These are phyloP conservation scores for Gorilla gorilla DNA, from an alignment of 2,113 vertebrate species.

Conservation along the genomic window DNA sequence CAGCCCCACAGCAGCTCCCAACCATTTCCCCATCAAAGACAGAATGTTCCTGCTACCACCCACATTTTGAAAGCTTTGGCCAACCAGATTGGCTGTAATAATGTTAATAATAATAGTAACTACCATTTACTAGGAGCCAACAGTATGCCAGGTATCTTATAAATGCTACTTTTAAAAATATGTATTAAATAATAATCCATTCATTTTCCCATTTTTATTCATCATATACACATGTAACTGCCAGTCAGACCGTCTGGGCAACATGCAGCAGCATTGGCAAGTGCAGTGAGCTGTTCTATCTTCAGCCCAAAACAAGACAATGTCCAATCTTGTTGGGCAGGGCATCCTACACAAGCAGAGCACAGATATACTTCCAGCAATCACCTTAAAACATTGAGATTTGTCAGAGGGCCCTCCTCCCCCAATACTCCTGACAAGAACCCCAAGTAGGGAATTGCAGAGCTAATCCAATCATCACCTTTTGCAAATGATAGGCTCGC, in stretches of 20 bases:
- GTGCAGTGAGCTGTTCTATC: background rate
- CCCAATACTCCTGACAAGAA: background rate
- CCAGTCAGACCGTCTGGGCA: background rate
- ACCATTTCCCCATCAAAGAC: background rate
- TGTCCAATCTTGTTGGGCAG: background rate
- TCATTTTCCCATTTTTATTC: conserved; percentile 44
- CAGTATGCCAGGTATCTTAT: background rate
- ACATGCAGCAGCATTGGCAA: background rate
- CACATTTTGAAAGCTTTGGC: background rate
- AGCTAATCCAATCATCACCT: background rate
- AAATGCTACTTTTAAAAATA: conserved; percentile 39
- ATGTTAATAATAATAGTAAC: conserved; percentile 26
- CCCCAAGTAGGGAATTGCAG: background rate
- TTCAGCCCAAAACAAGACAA: background rate
- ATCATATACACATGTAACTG: background rate
- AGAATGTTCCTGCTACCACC: background rate
- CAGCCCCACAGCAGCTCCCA: background rate
- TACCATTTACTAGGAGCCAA: background rate
- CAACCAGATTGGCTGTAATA: background rate
- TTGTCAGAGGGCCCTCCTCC: background rate
- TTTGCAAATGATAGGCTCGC: background rate
- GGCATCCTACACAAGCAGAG: background rate
- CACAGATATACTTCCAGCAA: background rate
- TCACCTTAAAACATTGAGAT: background rate
- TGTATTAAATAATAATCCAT: conserved; percentile 31